phyloP scores from a whole-genome alignment of 2,797 vertebrate genomes.

The Dryobates pubescens region DNA sequence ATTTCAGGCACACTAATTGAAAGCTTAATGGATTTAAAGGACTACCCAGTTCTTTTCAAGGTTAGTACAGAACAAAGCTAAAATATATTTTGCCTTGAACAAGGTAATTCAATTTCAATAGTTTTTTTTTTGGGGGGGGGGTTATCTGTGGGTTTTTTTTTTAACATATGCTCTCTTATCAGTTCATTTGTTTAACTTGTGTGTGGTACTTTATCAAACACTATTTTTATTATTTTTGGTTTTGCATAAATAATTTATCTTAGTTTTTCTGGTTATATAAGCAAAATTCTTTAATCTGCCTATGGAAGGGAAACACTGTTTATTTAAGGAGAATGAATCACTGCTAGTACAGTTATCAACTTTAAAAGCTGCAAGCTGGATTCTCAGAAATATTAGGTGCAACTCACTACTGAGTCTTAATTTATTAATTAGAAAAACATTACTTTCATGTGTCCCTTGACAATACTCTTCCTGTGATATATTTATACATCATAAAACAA shows the following conservation, averaged over 20 bases:
- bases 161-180: background rate
- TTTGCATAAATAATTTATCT: background rate
- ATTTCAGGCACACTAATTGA: slow-evolving; percentile 9
- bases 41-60: background rate
- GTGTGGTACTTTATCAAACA: background rate
- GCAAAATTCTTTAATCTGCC: background rate
- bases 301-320: background rate
- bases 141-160: background rate
- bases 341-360: background rate
- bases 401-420: background rate
- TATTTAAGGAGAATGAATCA: background rate
- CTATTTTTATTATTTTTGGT: background rate
- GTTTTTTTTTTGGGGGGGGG: too few relatives aligned
- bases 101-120: background rate
- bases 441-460: background rate
- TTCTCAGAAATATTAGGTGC: background rate
- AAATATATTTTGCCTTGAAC: background rate
- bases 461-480: background rate
- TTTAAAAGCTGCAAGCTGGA: background rate
- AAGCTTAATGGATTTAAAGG: background rate
- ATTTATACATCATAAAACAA: background rate
- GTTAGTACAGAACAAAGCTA: background rate
- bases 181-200: slow-evolving; percentile 1
- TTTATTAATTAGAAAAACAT: background rate
- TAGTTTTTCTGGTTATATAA: background rate